Conservation (phyloP, 2,888 invertebrate genomes). For the Amiota mariae region DNA sequence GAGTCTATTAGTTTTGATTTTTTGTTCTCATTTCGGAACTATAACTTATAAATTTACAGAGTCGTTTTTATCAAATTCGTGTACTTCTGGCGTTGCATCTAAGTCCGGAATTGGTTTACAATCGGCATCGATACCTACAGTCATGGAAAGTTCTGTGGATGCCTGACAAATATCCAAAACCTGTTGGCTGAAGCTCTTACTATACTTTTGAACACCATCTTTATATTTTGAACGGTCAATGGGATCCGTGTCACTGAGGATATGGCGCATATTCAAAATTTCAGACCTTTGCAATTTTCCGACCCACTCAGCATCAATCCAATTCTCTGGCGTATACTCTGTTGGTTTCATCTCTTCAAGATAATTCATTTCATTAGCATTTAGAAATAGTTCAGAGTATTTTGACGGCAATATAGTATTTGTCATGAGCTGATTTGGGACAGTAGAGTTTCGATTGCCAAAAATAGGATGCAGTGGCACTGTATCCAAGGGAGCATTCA, state of each 20-base stretch:
- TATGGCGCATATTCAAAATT: constrained; percentile 60
- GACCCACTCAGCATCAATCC: constrained; percentile 53
- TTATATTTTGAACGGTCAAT: constrained; percentile 45
- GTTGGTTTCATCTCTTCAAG: constrained; percentile 41
- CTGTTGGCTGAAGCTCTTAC: constrained; percentile 68
- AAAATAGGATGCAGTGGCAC: constrained; percentile 76
- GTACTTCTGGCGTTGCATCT: constrained; percentile 51
- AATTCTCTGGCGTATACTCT: constrained; percentile 39
- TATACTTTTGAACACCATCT: constrained; percentile 43
- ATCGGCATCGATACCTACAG: constrained; percentile 78
- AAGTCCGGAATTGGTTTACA: constrained; percentile 77
- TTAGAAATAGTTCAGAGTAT: constrained; percentile 71
- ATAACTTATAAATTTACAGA: no score
- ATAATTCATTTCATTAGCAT: constrained; percentile 55
- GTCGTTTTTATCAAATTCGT: constrained; percentile 73
- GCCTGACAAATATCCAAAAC: constrained; percentile 75
- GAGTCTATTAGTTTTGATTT: no score
- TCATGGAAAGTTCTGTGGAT: no score
- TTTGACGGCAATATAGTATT: constrained; percentile 76
- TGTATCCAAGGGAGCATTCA: constrained; percentile 72
- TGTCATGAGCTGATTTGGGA: constrained; percentile 78
- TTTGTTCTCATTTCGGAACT: no score
- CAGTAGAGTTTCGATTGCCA: constrained; percentile 77
- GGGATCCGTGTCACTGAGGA: constrained; percentile 67
- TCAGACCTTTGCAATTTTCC: constrained; percentile 53